Evolutionary conservation across 2,113 vertebrate genomes (phyloP).

Genomic region (Microtus ochrogaster): DNA sequence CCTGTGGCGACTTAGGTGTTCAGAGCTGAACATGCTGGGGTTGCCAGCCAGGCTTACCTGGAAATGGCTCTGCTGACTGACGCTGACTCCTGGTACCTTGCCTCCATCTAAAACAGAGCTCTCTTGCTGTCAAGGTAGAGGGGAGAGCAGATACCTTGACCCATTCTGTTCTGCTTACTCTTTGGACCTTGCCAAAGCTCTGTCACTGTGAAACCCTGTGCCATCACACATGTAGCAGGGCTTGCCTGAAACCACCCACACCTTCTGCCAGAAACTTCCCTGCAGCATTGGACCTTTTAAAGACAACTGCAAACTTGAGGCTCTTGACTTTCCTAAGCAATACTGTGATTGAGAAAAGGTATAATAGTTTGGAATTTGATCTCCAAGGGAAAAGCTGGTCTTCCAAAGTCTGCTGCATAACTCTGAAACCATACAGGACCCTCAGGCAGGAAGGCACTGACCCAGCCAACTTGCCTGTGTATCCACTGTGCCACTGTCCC

Average conservation of each 20-base stretch:
- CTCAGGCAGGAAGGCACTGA: background rate
- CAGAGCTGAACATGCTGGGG: background rate
- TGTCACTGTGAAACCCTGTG: constrained; percentile 84
- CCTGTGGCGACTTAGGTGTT: background rate
- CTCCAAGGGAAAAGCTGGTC: constrained; percentile 52
- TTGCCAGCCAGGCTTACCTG: background rate
- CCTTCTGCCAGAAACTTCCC: background rate
- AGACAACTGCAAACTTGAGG: constrained; percentile 34
- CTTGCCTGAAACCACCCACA: background rate
- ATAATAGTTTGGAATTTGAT: background rate
- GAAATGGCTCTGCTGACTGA: background rate
- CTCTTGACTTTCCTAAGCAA: constrained; percentile 83
- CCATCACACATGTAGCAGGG: constrained; percentile 72
- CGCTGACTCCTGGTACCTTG: background rate
- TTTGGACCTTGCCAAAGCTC: constrained; percentile 65
- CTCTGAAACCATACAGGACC: constrained; percentile 13
- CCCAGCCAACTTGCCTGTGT: background rate
- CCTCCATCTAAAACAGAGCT: constrained; percentile 29
- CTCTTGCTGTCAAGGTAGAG: constrained; percentile 36
- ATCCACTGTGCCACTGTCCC: background rate
- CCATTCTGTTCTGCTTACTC: constrained; percentile 5
- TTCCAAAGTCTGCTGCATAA: background rate
- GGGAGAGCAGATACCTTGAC: constrained; percentile 51
- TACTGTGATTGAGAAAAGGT: constrained; percentile 63
- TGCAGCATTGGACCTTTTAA: background rate